Evolutionary conservation across 2,888 invertebrate genomes (phyloP).

Genomic region (Orchesellides sinensis): DNA sequence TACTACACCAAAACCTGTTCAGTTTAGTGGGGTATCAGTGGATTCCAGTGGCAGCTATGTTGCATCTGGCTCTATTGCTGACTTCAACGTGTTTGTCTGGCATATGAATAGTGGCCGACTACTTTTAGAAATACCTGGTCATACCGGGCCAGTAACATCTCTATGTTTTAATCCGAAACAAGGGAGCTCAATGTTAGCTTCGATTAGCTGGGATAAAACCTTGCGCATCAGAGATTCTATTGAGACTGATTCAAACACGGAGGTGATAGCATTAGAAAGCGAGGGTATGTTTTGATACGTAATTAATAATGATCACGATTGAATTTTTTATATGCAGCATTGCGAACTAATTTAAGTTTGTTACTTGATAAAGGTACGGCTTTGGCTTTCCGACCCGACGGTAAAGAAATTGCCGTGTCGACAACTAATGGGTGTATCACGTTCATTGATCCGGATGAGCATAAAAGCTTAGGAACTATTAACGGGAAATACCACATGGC

Average conservation of each 20-base stretch:
- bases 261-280: constrained; percentile 86
- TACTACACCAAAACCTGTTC: constrained; percentile 92
- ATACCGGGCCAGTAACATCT: constrained; percentile 93
- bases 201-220: constrained; percentile 97
- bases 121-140: constrained; percentile 94
- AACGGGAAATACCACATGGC: constrained; percentile 95
- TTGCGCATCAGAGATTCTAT: constrained; percentile 95
- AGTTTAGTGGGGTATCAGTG: constrained; percentile 92
- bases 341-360: neutral
- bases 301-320: neutral
- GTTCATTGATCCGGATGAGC: constrained; percentile 86
- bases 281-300: constrained; percentile 80
- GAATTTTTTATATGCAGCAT: constrained; percentile 15
- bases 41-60: constrained; percentile 95
- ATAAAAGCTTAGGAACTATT: constrained; percentile 86
- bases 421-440: constrained; percentile 92
- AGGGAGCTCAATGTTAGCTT: constrained; percentile 86
- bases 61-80: constrained; percentile 95
- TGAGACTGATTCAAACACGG: constrained; percentile 87
- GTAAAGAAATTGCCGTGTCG: constrained; percentile 94
- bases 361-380: constrained; percentile 78
- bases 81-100: constrained; percentile 98
- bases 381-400: constrained; percentile 92
- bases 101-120: constrained; percentile 91
- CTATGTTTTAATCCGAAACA: constrained; percentile 87